Base-by-base conservation (phyloP, 30 jellyfish, hydroid and myxozoan genomes). In the Clytia hemisphaerica region DNA sequence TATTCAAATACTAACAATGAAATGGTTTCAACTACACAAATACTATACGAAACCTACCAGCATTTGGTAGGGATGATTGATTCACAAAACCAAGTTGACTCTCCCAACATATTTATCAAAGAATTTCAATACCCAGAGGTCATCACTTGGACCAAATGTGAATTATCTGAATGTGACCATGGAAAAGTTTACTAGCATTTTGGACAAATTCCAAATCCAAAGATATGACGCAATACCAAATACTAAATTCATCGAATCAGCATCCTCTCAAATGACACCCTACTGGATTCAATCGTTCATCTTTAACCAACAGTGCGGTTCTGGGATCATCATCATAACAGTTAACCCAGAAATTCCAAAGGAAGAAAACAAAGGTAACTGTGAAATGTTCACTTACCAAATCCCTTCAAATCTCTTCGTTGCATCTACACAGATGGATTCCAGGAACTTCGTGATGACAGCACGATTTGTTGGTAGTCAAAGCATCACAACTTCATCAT, bases 171-270 rank as follows among this genome's bases (percentile, higher is more conserved):
- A n/a, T n/a, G n/a, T n/a, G n/a, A n/a, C n/a, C n/a, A n/a, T n/a
- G n/a, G n/a, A n/a, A n/a, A n/a, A n/a, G n/a, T n/a, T n/a, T n/a
- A n/a, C n/a, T n/a, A 33, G 74, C 14, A 53, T 65, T 15, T 51
- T 59, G 37, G 58, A 40, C 29, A 82, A 77, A 44, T 64, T 90
- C 46, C 98, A 90, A 65, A 54, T 26, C 32, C 36, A 25, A 25
- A 27, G 37, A 6, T 75, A 34, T 35, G 79, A 67, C 47, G 34
- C 95, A 9, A 22, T 22, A 34, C 98, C 98, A 0, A 78, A 77
- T 45, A 66, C 34, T 28, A 45, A 80, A 6, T 53, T 90, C n/a
- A n/a, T n/a, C n/a, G n/a, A n/a, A n/a, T n/a, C n/a, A n/a, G n/a
- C n/a, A n/a, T n/a, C n/a, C n/a, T n/a, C n/a, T n/a, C n/a, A n/a